Evolutionary conservation across 2,797 vertebrate species (phyloP).

Genomic region (Danio tinwini): DNA sequence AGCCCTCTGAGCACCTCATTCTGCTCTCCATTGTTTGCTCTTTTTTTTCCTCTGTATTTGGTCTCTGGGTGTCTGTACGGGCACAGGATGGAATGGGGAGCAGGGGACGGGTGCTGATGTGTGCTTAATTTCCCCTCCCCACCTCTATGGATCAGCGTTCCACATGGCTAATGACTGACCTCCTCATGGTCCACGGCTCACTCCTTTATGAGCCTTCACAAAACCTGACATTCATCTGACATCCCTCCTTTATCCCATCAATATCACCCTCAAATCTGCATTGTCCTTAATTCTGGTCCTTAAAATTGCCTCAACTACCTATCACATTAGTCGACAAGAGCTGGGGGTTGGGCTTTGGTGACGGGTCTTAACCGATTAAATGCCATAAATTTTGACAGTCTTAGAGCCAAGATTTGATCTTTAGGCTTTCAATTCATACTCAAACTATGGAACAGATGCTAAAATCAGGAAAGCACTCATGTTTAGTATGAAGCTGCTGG

Average conservation of each 20-base stretch:
- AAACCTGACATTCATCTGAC: slow-evolving; percentile 69
- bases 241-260: slow-evolving; percentile 62
- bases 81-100: slow-evolving; percentile 50
- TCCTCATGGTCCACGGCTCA: slow-evolving; percentile 58
- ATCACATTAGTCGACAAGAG: slow-evolving; percentile 49
- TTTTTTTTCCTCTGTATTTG: slow-evolving; percentile 45
- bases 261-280: slow-evolving; percentile 55
- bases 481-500: slow-evolving; percentile 18
- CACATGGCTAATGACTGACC: slow-evolving; percentile 68
- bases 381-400: background rate
- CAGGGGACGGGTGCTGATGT: slow-evolving; percentile 51
- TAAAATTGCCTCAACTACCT: slow-evolving; percentile 55
- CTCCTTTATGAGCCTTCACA: slow-evolving; percentile 62
- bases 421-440: background rate
- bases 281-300: slow-evolving; percentile 55
- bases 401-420: background rate
- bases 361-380: slow-evolving; percentile 49
- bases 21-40: slow-evolving; percentile 28
- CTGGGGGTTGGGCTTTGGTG: slow-evolving; percentile 44
- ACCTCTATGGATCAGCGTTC: slow-evolving; percentile 62
- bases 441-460: background rate
- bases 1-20: slow-evolving; percentile 37
- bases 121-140: slow-evolving; percentile 55
- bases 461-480: background rate
- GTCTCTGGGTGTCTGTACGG: slow-evolving; percentile 43